These are phyloP conservation scores for Manis javanica DNA, from an alignment of 2,797 vertebrate genomes.

Conservation along the genomic window DNA sequence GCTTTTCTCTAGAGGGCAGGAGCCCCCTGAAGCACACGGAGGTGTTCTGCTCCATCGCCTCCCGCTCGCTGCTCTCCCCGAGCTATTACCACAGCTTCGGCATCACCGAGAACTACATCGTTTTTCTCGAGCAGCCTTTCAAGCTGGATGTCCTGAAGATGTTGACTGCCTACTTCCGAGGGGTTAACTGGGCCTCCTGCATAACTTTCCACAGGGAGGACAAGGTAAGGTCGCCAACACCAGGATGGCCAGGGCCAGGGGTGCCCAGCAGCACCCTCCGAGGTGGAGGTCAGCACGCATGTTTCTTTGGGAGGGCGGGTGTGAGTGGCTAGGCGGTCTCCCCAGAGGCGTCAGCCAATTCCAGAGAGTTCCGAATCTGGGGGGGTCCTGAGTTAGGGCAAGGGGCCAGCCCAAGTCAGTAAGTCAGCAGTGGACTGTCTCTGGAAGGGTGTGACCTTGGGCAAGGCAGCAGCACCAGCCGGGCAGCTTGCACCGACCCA, in stretches of 20 bases:
- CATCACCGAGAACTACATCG: conserved; percentile 93
- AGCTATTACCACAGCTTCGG: conserved; percentile 98
- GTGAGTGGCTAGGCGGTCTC: background rate
- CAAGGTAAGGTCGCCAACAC: conserved; percentile 81
- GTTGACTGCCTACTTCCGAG: conserved; percentile 93
- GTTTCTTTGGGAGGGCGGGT: no score
- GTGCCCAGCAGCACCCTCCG: background rate
- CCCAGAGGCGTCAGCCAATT: background rate
- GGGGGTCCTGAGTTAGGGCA: background rate
- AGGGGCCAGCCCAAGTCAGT: fast-evolving
- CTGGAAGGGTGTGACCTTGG: background rate
- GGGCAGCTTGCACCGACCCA: background rate
- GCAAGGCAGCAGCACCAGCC: background rate
- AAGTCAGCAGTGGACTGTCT: background rate
- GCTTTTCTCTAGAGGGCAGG: conserved; percentile 80
- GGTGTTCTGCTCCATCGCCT: conserved; percentile 91
- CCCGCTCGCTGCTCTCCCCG: conserved; percentile 90
- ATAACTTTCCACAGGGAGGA: conserved; percentile 91
- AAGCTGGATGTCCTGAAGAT: conserved; percentile 93
- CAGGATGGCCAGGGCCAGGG: fast-evolving
- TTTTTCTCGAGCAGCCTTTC: conserved; percentile 96
- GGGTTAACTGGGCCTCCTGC: conserved; percentile 94
- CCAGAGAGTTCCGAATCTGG: background rate
- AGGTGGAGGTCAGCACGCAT: background rate
- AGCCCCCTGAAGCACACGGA: conserved; percentile 87